Conservation (phyloP, 2,888 invertebrate genomes). For the Heterodera filipjevi region DNA sequence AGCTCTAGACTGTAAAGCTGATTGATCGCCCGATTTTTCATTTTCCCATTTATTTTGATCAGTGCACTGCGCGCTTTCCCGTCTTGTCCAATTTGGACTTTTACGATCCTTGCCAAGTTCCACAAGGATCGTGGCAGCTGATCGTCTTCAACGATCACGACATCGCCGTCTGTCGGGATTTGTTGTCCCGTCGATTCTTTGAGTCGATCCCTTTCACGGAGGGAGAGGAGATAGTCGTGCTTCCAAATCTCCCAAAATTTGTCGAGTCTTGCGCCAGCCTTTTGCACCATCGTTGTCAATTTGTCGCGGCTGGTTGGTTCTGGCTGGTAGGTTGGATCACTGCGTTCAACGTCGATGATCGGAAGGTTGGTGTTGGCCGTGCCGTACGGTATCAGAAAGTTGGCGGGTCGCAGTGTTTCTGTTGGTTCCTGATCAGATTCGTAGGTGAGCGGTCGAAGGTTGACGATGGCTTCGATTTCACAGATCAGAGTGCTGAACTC, state of each 20-base stretch:
- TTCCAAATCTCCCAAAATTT: conserved; percentile 20
- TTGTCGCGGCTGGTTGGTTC: neutral
- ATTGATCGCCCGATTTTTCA: neutral
- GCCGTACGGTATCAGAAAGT: neutral
- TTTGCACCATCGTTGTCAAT: neutral
- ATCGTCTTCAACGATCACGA: neutral
- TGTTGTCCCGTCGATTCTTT: neutral
- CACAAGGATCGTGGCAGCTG: neutral
- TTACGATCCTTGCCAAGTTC: neutral
- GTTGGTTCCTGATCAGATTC: neutral
- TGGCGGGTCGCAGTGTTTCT: neutral
- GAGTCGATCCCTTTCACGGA: neutral
- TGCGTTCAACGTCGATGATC: neutral
- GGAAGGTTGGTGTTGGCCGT: neutral
- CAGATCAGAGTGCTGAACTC: neutral
- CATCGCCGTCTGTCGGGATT: neutral
- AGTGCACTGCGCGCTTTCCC: neutral
- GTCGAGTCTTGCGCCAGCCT: neutral
- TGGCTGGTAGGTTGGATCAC: neutral
- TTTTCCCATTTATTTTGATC: neutral
- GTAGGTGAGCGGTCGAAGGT: neutral
- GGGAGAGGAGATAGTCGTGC: neutral
- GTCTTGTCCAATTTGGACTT: neutral
- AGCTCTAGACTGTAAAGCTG: neutral
- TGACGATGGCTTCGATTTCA: neutral